Evolutionary conservation across 2,113 vertebrate species (phyloP).

Genomic region (Syrrhaptes paradoxus): DNA sequence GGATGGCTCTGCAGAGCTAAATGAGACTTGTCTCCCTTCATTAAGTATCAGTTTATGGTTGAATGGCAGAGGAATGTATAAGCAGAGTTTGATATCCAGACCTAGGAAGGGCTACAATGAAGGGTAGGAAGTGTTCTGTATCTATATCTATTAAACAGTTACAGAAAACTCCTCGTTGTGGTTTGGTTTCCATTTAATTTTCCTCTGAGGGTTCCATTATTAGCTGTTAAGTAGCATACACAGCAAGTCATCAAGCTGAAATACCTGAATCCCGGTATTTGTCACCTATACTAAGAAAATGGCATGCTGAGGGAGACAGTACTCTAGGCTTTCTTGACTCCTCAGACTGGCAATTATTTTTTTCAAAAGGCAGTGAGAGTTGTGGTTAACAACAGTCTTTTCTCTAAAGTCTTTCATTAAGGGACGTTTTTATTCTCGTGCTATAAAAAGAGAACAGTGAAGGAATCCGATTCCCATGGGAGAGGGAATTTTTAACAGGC

Average conservation of each 20-base stretch:
- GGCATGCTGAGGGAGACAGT: background rate
- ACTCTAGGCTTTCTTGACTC: background rate
- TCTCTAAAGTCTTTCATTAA: background rate
- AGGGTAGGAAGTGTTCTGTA: background rate
- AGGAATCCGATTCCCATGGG: background rate
- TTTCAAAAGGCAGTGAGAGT: background rate
- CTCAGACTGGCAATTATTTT: background rate
- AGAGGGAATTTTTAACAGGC: background rate
- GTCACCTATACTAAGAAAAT: background rate
- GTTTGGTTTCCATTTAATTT: background rate
- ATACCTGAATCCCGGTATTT: background rate
- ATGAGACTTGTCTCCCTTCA: conserved; percentile 23
- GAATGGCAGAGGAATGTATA: conserved; percentile 28
- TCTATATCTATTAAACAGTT: background rate
- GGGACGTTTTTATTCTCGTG: background rate
- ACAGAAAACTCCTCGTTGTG: background rate
- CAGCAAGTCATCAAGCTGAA: background rate
- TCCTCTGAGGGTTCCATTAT: background rate
- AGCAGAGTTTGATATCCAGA: background rate
- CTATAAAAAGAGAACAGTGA: background rate
- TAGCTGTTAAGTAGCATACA: background rate
- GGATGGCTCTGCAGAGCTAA: background rate
- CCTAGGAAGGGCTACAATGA: background rate
- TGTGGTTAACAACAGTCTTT: background rate
- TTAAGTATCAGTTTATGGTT: conserved; percentile 35